Evolutionary conservation across 2,113 vertebrate genomes (phyloP), one percentile per base, ranked within the genome.

Genomic region (Spheniscus mendiculus): DNA sequence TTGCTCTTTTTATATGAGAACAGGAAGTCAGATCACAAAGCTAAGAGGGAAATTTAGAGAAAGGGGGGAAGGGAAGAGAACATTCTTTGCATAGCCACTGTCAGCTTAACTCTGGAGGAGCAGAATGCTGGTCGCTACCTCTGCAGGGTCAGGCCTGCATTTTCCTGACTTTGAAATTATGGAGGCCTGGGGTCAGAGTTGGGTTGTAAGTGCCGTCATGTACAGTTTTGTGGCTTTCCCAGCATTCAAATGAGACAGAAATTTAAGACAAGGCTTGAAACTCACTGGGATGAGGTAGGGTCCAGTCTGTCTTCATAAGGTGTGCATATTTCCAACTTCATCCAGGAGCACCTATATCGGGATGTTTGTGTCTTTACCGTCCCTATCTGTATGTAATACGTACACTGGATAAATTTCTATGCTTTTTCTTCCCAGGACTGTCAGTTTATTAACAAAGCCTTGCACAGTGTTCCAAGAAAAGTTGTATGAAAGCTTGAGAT

Each of bases 11-110:
- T 27, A 7, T 30, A 12, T 18, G 84, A 94, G 95, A 96, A 90
- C 94, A 96, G 94, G 95, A 97, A 97, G 97, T 96, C 89, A 87
- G 77, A 36, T 84, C 87, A 53, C 87, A 50, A 52, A 92, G 89
- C 89, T 76, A 12, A 59, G 87, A 82, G 87, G 87, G 89, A 91
- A 72, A 93, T 92, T 66, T 56, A 91, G 81, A 95, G 76, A 76
- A 91, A 90, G 87, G 91, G 91, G 90, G 97, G 90, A 95, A 96
- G 87, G 91, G 93, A 92, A 86, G 65, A 65, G 29, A 77, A 13
- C 27, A 3, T 63, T 91, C 52, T 85, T 86, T 55, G 23, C 47
- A 5, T 47, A 44, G 85, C 25, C 11, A 3, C 52, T 50, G 79
- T 55, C 55, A 71, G 55, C 23, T 26, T 62, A 4, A 6, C 40